A percentile compares a stretch with the other conserved stretches of the same genome.
Conservation (phyloP, 2,797 vertebrate species). For the Dipus sagitta region DNA sequence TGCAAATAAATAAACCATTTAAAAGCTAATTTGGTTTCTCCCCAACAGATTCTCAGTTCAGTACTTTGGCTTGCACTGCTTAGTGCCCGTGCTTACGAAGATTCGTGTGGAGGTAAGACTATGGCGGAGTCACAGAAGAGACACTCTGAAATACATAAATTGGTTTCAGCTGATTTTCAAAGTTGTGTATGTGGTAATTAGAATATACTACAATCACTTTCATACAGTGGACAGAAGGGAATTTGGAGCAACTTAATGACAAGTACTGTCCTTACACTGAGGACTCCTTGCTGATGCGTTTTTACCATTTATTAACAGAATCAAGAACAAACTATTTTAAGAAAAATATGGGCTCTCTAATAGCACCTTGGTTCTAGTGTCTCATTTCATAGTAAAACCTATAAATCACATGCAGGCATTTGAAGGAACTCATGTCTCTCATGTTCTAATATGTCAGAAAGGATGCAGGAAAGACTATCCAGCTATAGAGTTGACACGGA, state of each 20-base stretch:
- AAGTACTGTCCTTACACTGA: slow-evolving; percentile 24
- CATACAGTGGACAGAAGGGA: background rate
- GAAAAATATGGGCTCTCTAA: background rate
- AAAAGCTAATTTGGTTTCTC: no score
- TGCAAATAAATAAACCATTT: no score
- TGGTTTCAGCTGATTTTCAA: no score
- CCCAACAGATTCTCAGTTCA: no score
- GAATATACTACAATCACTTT: background rate
- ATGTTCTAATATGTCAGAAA: background rate
- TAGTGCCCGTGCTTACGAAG: no score
- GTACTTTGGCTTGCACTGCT: no score
- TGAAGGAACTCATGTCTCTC: slow-evolving; percentile 10
- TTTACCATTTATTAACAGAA: slow-evolving; percentile 16
- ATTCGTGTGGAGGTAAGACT: no score
- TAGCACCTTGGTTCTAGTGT: background rate
- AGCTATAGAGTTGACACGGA: no score
- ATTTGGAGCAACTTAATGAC: slow-evolving; percentile 53
- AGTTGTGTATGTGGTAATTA: no score
- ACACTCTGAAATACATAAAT: no score
- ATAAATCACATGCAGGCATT: background rate
- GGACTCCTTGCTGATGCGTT: slow-evolving; percentile 14
- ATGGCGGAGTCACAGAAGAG: no score
- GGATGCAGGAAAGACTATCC: no score
- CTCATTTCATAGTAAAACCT: background rate
- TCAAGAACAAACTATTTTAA: background rate